phyloP scores from a whole-genome alignment of 2,113 vertebrate species.

The Todiramphus saurophagus region DNA sequence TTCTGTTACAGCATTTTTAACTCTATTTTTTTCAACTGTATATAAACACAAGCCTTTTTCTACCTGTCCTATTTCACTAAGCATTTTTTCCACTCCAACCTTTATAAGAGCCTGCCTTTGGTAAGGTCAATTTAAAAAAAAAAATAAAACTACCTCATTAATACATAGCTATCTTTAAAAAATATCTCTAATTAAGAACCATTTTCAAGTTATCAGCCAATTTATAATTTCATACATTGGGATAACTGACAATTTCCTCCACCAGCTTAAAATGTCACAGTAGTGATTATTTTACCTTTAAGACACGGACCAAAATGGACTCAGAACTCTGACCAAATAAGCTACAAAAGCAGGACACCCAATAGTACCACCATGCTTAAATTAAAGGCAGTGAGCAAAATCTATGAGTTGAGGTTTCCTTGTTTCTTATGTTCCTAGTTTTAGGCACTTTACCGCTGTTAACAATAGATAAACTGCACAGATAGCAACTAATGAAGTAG shows the following conservation, averaged over 20 bases:
- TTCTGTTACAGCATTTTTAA: neutral
- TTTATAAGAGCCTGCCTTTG: neutral
- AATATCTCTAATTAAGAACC: neutral
- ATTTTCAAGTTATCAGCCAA: neutral
- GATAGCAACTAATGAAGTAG: neutral
- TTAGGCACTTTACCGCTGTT: neutral
- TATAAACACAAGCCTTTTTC: neutral
- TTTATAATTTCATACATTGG: neutral
- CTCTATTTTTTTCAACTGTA: neutral
- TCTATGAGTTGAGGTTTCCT: neutral
- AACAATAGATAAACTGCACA: slow-evolving; percentile 1
- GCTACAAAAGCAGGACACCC: neutral
- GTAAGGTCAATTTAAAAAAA: neutral
- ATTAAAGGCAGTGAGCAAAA: neutral
- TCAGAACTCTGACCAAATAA: neutral
- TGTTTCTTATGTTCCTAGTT: neutral
- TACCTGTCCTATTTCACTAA: neutral
- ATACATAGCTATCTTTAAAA: neutral
- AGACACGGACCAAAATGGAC: neutral
- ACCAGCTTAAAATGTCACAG: neutral
- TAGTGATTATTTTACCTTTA: neutral
- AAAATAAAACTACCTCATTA: neutral
- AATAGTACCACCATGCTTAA: neutral
- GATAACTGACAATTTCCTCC: neutral
- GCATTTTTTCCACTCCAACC: neutral